Evolutionary conservation across 2,797 vertebrate species (phyloP), one percentile per base, ranked within the genome.

Genomic region (Syngnathus rostellatus): DNA sequence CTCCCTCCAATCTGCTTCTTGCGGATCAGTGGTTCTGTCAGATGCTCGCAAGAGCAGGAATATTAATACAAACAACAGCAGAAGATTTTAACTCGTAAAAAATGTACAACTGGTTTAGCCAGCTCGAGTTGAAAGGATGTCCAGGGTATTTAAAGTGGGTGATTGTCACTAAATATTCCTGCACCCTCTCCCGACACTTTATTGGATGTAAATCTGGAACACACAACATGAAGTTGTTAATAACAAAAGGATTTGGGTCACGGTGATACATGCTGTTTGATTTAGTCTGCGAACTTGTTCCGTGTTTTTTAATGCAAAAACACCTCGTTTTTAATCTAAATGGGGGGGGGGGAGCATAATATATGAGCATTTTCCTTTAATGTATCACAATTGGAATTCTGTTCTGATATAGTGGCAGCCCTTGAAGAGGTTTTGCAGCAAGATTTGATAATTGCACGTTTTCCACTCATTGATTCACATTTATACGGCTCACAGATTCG

Each of bases 231-330:
- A 82, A 79, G 41, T 76, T 80, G 72, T 74, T 73, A 67, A 68
- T 72, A 67, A 68, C 75, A 77, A 67, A 76, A 72, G 73, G 38
- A 75, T 79, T 63, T 76, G 53, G 60, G 60, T 62, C 73, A 70
- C 74, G 67, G 57, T 79, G 76, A 73, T 72, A 50, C 65, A 71
- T 65, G 70, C 70, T 76, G 71, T 75, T 77, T 62, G 41, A 62
- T 62, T 45, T 62, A 45, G 65, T 65, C 73, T 69, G 46, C 53
- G 66, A 71, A 65, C 64, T 58, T 64, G 48, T 55, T 80, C 65
- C 71, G 62, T 72, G 61, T 72, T 81, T 68, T 80, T 41, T 45
- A 45, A 43, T 67, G 68, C 59, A 75, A 71, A 72, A 80, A 82
- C 67, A 77, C 70, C 73, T 79, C 73, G 73, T 78, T 86, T 69